Conservation (phyloP, 2,888 invertebrate species). For the Conchocele bisecta region DNA sequence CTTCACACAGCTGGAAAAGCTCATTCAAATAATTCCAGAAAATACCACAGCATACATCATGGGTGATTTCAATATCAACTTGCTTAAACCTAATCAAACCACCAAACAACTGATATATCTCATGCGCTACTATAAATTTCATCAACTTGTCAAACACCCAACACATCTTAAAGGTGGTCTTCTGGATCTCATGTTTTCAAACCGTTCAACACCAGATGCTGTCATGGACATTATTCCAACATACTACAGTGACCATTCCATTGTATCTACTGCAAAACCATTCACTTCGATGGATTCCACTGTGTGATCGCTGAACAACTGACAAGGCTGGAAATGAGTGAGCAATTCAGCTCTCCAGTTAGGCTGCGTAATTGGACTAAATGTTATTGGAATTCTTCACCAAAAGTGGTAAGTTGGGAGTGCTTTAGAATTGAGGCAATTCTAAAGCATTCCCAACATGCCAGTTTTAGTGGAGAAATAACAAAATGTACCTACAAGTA, state of each 20-base stretch:
- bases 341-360: no score
- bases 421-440: no score
- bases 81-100: slow-evolving; percentile 9
- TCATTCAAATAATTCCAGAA: slow-evolving; percentile 5
- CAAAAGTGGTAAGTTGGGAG: no score
- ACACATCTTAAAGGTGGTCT: slow-evolving; percentile 26
- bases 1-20: slow-evolving; percentile 21
- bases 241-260: slow-evolving; percentile 37
- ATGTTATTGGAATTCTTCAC: no score
- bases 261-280: slow-evolving; percentile 16
- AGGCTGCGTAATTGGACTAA: no score
- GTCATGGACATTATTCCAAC: slow-evolving; percentile 25
- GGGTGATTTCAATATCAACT: slow-evolving; percentile 27
- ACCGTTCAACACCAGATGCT: background rate
- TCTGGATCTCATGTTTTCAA: slow-evolving; percentile 27
- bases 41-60: slow-evolving; percentile 23
- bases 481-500: no score
- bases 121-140: slow-evolving; percentile 21
- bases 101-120: slow-evolving; percentile 17
- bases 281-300: no score
- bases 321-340: no score
- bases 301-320: no score
- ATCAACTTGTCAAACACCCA: slow-evolving; percentile 19
- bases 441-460: no score
- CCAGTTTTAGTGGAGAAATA: no score